phyloP scores from a whole-genome alignment of 1,140 invertebrate genomes.

The Ganaspis sp. region DNA sequence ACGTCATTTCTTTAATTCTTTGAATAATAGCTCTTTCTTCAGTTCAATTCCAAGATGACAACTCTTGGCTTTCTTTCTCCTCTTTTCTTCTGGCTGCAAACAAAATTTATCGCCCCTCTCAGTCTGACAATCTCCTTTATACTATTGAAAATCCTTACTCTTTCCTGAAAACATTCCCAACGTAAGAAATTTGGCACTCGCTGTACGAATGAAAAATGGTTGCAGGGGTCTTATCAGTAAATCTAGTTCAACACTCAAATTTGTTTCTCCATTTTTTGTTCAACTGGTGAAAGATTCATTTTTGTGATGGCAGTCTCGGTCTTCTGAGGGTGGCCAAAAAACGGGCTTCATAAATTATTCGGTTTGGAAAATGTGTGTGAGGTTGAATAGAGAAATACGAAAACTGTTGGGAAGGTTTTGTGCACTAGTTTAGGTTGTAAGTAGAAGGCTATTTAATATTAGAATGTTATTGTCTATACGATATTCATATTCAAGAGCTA shows the following conservation, averaged over 20 bases:
- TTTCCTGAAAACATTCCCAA: neutral
- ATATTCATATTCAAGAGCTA: constrained; percentile 4
- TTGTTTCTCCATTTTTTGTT: neutral
- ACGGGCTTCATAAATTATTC: too few relatives aligned
- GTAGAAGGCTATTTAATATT: neutral
- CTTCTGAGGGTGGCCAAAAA: too few relatives aligned
- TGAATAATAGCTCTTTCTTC: neutral
- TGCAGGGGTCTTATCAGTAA: neutral
- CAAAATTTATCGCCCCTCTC: constrained; percentile 36
- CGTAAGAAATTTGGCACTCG: constrained; percentile 31
- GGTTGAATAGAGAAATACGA: neutral
- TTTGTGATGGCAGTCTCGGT: too few relatives aligned
- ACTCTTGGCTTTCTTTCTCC: neutral
- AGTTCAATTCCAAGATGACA: neutral
- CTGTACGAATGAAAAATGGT: neutral
- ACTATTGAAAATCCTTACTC: neutral
- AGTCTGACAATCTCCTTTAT: neutral
- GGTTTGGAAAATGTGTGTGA: too few relatives aligned
- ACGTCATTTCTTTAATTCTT: neutral
- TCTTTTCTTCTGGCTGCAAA: neutral
- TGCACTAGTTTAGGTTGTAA: neutral
- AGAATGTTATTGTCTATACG: neutral
- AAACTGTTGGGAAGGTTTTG: neutral
- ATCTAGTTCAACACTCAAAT: neutral
- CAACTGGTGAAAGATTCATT: neutral